Evolutionary conservation across 1,140 invertebrate species (phyloP).

Genomic region (Drosophila nasuta): DNA sequence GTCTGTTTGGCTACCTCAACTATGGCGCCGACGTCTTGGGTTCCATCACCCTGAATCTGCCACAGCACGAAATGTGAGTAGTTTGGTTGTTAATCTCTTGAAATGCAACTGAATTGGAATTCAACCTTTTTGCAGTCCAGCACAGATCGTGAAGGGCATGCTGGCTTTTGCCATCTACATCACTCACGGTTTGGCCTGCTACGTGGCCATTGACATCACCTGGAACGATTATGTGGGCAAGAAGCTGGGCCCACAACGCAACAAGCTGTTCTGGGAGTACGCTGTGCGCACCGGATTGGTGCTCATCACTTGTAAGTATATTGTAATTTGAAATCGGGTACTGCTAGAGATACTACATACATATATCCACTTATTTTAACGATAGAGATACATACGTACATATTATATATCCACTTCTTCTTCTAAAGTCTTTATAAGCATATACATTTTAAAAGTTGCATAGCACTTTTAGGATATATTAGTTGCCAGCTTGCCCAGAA

Average conservation of each 20-base stretch:
- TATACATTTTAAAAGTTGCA: too few relatives aligned
- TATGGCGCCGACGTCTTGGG: constrained; percentile 88
- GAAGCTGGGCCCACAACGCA: constrained; percentile 77
- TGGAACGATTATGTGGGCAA: constrained; percentile 89
- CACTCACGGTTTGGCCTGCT: constrained; percentile 93
- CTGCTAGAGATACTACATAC: too few relatives aligned
- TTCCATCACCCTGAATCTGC: constrained; percentile 89
- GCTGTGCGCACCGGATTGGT: constrained; percentile 89
- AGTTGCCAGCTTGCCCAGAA: too few relatives aligned
- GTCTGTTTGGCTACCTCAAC: constrained; percentile 91
- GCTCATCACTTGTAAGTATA: constrained; percentile 91
- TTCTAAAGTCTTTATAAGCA: too few relatives aligned
- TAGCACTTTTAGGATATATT: too few relatives aligned
- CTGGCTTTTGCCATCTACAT: constrained; percentile 92
- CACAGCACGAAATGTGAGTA: constrained; percentile 86
- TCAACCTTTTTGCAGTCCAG: constrained; percentile 85
- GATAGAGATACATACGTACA: too few relatives aligned
- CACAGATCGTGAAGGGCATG: constrained; percentile 90
- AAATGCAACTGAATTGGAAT: constrained; percentile 46
- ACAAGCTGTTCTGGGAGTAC: constrained; percentile 88
- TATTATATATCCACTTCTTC: too few relatives aligned
- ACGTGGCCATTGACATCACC: constrained; percentile 93
- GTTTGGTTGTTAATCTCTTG: neutral
- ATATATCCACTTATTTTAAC: too few relatives aligned
- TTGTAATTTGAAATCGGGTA: neutral